Evolutionary conservation across 2,113 vertebrate genomes (phyloP).

Genomic region (Petromus typicus): DNA sequence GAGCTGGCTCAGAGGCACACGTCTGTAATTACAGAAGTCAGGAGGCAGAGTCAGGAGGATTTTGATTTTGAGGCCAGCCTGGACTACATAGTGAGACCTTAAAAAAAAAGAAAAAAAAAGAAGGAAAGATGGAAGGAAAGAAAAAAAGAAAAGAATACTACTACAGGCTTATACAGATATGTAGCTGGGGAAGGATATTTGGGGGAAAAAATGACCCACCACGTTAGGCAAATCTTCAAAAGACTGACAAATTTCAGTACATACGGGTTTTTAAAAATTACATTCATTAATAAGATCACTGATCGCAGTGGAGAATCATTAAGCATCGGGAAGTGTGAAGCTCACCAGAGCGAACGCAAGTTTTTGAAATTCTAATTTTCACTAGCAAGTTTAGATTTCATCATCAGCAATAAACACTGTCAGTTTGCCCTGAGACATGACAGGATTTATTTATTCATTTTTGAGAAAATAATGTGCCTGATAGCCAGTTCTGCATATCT

Average conservation of each 20-base stretch:
- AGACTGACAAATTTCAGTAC: not conserved
- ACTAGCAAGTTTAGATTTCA: constrained; percentile 38
- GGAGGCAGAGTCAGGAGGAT: not conserved
- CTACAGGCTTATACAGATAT: not conserved
- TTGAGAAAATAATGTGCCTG: constrained; percentile 14
- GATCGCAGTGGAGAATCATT: not conserved
- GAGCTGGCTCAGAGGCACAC: not conserved
- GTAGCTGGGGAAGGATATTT: not conserved
- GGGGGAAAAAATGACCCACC: not conserved
- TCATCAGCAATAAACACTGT: not conserved
- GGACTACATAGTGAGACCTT: not conserved
- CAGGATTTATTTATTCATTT: not conserved
- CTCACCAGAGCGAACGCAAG: not conserved
- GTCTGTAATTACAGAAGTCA: not conserved
- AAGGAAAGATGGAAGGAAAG: not conserved
- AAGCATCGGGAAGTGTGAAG: not conserved
- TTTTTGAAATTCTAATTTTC: constrained; percentile 55
- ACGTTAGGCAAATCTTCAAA: constrained; percentile 27
- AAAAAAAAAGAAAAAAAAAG: not conserved
- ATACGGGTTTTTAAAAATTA: not conserved
- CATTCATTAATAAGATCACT: not conserved
- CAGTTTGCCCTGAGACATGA: not conserved
- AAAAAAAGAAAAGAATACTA: not conserved
- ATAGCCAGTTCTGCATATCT: not conserved
- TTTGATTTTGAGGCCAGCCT: not conserved